Percentiles rank a stretch among this genome's conserved stretches.
Conservation (phyloP, 2,888 invertebrate species). For the Drosophila trichaetosa region DNA sequence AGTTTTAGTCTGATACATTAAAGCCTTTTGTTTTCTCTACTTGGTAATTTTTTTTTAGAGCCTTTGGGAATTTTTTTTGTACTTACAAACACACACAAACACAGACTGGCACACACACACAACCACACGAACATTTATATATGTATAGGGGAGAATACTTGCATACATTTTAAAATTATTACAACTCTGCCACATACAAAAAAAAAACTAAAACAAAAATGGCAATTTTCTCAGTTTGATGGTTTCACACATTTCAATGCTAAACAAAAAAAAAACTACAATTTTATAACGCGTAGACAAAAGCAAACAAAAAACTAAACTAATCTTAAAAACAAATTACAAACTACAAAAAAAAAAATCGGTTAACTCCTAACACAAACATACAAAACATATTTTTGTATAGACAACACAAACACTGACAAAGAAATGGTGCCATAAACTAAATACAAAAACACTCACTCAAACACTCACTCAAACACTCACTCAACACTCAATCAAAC, state of each 20-base stretch:
- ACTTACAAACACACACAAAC: slow-evolving; percentile 37
- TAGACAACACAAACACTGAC: slow-evolving; percentile 38
- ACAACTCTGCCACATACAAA: slow-evolving; percentile 70
- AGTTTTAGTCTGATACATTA: slow-evolving; percentile 29
- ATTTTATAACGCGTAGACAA: slow-evolving; percentile 68
- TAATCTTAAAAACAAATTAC: slow-evolving; percentile 4
- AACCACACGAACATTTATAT: slow-evolving; percentile 46
- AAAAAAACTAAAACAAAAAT: neutral
- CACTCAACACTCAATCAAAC: slow-evolving; percentile 35
- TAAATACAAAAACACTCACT: slow-evolving; percentile 29
- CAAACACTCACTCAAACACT: slow-evolving; percentile 30
- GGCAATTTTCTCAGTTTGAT: slow-evolving; percentile 83
- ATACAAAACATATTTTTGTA: slow-evolving; percentile 54
- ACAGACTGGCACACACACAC: slow-evolving; percentile 40
- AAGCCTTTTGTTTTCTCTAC: slow-evolving; percentile 31
- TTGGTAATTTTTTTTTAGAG: slow-evolving; percentile 33
- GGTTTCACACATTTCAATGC: slow-evolving; percentile 77
- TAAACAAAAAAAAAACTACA: slow-evolving; percentile 41
- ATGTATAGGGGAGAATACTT: slow-evolving; percentile 52
- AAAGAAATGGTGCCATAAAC: slow-evolving; percentile 75
- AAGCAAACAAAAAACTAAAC: slow-evolving; percentile 59
- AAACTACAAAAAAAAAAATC: slow-evolving; percentile 10
- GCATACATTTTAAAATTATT: slow-evolving; percentile 68
- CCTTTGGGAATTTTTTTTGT: slow-evolving; percentile 32
- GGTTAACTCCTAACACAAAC: neutral